phyloP scores from a whole-genome alignment of 2,888 invertebrate species.

The Tryphoninae sp. region DNA sequence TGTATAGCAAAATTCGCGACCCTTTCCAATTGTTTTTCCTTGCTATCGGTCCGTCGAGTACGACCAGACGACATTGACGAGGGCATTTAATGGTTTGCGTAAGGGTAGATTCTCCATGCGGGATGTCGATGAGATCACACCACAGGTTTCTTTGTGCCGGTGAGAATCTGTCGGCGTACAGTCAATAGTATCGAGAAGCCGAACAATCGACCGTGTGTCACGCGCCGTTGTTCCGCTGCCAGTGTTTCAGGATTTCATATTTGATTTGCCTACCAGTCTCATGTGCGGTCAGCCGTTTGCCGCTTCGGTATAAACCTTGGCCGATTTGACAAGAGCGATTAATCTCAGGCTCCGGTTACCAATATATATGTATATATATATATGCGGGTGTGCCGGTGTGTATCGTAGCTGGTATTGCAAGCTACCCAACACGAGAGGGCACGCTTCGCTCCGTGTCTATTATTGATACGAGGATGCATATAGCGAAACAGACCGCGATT shows the following conservation, averaged over 20 bases:
- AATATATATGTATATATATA: not conserved
- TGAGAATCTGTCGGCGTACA: conserved; percentile 15
- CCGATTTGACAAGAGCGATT: conserved; percentile 58
- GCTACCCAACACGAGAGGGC: not conserved
- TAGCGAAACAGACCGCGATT: conserved; percentile 7
- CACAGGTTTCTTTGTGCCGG: conserved; percentile 23
- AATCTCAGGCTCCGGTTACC: conserved; percentile 45
- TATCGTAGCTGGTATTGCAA: not conserved
- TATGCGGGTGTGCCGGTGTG: not conserved
- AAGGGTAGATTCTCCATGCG: conserved; percentile 16
- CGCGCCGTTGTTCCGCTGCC: conserved; percentile 22
- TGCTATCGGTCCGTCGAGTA: conserved; percentile 8
- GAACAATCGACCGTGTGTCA: conserved; percentile 50
- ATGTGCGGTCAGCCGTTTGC: conserved; percentile 56
- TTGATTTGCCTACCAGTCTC: conserved; percentile 53
- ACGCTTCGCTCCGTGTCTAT: conserved; percentile 47
- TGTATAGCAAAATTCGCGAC: not conserved
- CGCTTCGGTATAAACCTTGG: conserved; percentile 50
- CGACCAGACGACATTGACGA: conserved; percentile 9
- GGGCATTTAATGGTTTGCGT: conserved; percentile 7
- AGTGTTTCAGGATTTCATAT: conserved; percentile 42
- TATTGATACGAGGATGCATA: conserved; percentile 54
- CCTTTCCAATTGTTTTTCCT: not conserved
- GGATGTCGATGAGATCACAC: conserved; percentile 39
- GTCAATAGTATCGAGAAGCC: conserved; percentile 34